A percentile compares a stretch with the other conserved stretches of the same genome.
phyloP scores from a whole-genome alignment of 2,888 invertebrate species.

The Pammene fasciana region DNA sequence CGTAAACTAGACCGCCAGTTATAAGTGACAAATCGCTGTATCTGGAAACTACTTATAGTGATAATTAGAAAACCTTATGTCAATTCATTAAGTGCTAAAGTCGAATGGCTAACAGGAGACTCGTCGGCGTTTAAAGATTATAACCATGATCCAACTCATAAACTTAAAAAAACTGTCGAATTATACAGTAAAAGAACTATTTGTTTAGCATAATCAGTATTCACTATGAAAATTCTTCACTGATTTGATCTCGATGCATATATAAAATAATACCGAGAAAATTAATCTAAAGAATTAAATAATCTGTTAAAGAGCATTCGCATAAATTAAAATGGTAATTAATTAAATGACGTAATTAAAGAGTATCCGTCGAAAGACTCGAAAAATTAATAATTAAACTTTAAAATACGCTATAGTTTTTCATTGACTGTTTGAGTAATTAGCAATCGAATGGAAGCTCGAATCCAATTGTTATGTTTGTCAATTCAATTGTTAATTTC shows the following conservation, averaged over 20 bases:
- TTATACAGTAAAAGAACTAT: constrained; percentile 67
- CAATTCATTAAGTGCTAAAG: constrained; percentile 7
- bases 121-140: constrained; percentile 44
- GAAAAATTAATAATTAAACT: constrained; percentile 57
- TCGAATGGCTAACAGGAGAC: background rate
- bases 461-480: constrained; percentile 67
- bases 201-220: constrained; percentile 51
- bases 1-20: constrained; percentile 71
- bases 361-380: background rate
- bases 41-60: background rate
- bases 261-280: constrained; percentile 8
- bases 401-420: constrained; percentile 65
- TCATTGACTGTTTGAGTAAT: constrained; percentile 66
- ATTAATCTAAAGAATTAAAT: constrained; percentile 2
- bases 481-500: constrained; percentile 69
- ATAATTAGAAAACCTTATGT: background rate
- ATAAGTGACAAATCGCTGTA: constrained; percentile 66
- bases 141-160: constrained; percentile 66
- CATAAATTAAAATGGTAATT: background rate
- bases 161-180: constrained; percentile 67
- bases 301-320: background rate
- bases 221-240: constrained; percentile 18
- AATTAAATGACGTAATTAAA: constrained; percentile 6
- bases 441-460: constrained; percentile 59
- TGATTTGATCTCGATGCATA: constrained; percentile 13